Evolutionary conservation across 2,113 vertebrate genomes (phyloP).

Genomic region (Carettochelys insculpta): DNA sequence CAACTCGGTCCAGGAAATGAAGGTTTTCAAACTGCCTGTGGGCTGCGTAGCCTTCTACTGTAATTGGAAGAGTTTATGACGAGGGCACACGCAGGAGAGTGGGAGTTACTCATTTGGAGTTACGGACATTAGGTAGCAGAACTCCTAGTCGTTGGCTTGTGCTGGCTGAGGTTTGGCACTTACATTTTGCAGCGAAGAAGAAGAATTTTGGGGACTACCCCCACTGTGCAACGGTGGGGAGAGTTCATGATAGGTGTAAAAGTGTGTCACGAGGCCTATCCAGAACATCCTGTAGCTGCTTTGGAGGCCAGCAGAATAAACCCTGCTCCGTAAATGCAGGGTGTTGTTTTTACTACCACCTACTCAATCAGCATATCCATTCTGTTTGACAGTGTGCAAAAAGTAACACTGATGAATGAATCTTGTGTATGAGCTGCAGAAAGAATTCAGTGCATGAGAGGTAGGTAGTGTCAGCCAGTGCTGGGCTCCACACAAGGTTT

Average conservation of each 20-base stretch:
- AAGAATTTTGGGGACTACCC: neutral
- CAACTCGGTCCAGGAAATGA: too few relatives aligned
- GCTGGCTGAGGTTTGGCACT: neutral
- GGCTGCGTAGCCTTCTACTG: rapidly evolving
- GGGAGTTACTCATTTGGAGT: neutral
- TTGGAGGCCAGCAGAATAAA: neutral
- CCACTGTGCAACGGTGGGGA: rapidly evolving
- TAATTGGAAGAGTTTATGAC: rapidly evolving
- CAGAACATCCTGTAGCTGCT: neutral
- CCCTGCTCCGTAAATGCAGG: neutral
- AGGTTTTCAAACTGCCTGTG: rapidly evolving
- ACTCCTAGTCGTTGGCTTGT: neutral
- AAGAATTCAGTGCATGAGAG: neutral
- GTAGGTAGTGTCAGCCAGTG: neutral
- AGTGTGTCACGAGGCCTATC: neutral
- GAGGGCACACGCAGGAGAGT: rapidly evolving
- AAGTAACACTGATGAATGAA: neutral
- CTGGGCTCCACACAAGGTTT: neutral
- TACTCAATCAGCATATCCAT: rapidly evolving
- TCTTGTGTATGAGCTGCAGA: neutral
- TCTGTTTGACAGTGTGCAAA: neutral
- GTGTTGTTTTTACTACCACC: neutral
- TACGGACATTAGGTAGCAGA: rapidly evolving
- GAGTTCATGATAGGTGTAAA: neutral
- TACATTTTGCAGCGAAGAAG: rapidly evolving